Conservation (phyloP, 2,888 invertebrate genomes). For the Lasioglossum marginatum region DNA sequence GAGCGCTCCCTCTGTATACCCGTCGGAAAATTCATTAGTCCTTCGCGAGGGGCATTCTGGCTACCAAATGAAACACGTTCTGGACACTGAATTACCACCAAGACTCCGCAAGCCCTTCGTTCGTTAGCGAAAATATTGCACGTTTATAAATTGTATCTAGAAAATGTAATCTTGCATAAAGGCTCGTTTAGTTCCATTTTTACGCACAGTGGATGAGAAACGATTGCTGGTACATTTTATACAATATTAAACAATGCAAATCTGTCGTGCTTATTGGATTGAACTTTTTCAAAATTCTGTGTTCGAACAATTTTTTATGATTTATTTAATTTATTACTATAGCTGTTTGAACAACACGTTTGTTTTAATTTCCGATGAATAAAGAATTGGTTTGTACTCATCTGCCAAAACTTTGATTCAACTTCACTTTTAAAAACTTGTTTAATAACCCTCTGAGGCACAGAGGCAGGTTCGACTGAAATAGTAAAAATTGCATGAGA, state of each 20-base stretch:
- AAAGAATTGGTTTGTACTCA: neutral
- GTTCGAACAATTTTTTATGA: neutral
- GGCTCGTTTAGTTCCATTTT: neutral
- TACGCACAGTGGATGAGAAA: neutral
- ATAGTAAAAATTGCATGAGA: neutral
- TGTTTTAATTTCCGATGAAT: neutral
- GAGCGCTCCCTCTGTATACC: neutral
- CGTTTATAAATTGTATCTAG: neutral
- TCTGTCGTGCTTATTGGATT: neutral
- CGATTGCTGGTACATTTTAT: neutral
- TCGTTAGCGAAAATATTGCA: neutral
- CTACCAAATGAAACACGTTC: neutral
- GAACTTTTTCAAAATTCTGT: neutral
- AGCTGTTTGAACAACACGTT: neutral
- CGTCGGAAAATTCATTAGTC: constrained; percentile 10
- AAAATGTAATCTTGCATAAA: neutral
- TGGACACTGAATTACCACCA: neutral
- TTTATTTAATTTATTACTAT: neutral
- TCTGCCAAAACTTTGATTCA: neutral
- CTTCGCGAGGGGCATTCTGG: neutral
- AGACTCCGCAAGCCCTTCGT: neutral
- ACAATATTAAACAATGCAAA: neutral
- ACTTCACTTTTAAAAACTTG: neutral
- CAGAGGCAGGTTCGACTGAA: neutral
- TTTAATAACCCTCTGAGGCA: neutral